Evolutionary conservation across 2,113 vertebrate species (phyloP), one percentile per base, ranked within the genome.

Genomic region (Otolemur garnettii): DNA sequence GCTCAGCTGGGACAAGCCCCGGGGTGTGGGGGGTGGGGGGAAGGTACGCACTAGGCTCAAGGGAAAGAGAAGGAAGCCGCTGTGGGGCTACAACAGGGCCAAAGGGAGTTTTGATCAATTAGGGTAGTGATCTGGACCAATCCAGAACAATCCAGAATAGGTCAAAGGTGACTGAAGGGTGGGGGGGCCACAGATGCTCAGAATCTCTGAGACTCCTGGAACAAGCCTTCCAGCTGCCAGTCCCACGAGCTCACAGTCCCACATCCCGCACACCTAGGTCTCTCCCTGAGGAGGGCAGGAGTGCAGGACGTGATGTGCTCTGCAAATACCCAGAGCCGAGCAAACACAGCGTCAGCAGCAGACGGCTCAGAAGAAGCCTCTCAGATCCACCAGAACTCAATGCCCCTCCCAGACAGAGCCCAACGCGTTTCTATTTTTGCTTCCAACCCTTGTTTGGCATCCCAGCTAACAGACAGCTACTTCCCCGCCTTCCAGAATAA

Each of bases 401-500:
- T 0, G 74, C 96, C 93, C 96, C 97, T 96, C 96, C 97, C 97
- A 87, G 93, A 87, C 93, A 71, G 42, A 95, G 93, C 97, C 91
- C 75, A 69, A 7, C 5, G 57, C 0, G 59, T 89, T 96, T 94
- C 97, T 97, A 95, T 96, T 97, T 98, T 93, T 95, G 97, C 95
- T 95, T 96, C 60, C 97, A 98, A 95, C 91, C 97, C 97, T 97
- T 92, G 96, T 95, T 97, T 94, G 96, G 97, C 97, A 92, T 96
- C 97, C 93, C 9, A 1, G 94, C 96, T 71, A 80, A 69, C 91
- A 94, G 96, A 80, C 24, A 53, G 83, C 89, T 71, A 68, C 59
- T 93, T 95, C 84, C 87, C 93, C 94, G 91, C 71, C 78, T 90
- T 86, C 91, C 64, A 69, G 94, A 91, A 90, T 66, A 82, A 69